A percentile compares a stretch with the other conserved stretches of the same genome.
Conservation (phyloP, 2,113 vertebrate genomes). For the Mastomys natalensis region DNA sequence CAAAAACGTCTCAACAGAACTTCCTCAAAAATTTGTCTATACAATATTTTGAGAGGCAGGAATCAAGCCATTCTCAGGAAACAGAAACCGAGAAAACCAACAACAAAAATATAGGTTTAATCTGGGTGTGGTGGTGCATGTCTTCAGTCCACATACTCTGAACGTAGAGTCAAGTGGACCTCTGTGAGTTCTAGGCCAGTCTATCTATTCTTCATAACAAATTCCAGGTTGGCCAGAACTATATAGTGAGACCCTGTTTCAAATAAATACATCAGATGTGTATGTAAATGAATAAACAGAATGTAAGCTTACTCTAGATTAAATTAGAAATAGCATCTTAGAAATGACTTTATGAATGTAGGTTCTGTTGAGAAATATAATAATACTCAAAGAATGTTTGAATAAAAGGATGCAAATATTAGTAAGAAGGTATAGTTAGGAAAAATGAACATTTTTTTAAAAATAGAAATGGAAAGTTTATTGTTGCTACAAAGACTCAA, state of each 20-base stretch:
- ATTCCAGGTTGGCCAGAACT: not conserved
- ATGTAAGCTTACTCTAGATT: not conserved
- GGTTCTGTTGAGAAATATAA: not conserved
- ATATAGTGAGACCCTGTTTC: not conserved
- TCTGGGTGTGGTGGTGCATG: not conserved
- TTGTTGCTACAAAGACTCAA: not conserved
- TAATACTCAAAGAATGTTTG: not conserved
- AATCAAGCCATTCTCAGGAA: not conserved
- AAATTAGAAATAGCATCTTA: constrained; percentile 22
- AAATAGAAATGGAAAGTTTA: not conserved
- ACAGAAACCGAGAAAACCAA: not conserved
- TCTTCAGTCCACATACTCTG: not conserved
- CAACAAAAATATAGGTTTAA: not conserved
- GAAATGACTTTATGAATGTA: constrained; percentile 37
- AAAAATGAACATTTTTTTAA: not conserved
- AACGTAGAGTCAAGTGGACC: not conserved
- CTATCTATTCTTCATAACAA: not conserved
- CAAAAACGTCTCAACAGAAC: not conserved
- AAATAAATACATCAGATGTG: not conserved
- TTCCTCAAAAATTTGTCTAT: not conserved
- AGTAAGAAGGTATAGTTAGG: not conserved
- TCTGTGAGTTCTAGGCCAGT: not conserved
- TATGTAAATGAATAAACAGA: not conserved
- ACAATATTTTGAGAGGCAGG: not conserved
- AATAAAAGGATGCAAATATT: not conserved